These are phyloP conservation scores for Lepidostoma basale DNA, from an alignment of 1,140 invertebrate genomes.

Conservation along the genomic window DNA sequence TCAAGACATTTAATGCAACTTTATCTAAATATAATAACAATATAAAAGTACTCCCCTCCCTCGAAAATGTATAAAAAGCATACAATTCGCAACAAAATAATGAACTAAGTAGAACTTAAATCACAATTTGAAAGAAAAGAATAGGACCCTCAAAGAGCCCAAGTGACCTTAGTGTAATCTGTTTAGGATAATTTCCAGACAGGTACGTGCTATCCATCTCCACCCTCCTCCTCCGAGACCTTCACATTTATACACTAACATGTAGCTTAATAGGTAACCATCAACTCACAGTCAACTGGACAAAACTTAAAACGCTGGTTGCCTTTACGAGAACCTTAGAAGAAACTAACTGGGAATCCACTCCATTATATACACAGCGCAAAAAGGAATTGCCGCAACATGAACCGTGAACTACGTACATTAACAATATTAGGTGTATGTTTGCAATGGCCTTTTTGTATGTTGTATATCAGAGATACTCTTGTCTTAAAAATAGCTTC, in stretches of 20 bases:
- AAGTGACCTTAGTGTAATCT: constrained; percentile 24
- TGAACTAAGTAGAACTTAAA: constrained; percentile 27
- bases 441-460: constrained; percentile 39
- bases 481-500: constrained; percentile 45
- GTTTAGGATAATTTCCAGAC: constrained; percentile 29
- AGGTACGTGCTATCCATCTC: constrained; percentile 14
- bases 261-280: constrained; percentile 46
- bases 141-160: neutral
- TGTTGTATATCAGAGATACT: constrained; percentile 4
- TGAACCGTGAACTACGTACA: constrained; percentile 29
- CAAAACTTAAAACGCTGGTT: constrained; percentile 42
- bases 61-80: constrained; percentile 13
- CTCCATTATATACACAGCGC: constrained; percentile 29
- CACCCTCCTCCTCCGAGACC: neutral
- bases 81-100: constrained; percentile 8
- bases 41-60: constrained; percentile 11
- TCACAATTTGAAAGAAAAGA: constrained; percentile 20
- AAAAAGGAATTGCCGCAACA: constrained; percentile 34
- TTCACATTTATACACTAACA: constrained; percentile 36
- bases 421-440: constrained; percentile 21
- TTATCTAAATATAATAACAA: constrained; percentile 27
- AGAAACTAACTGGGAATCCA: constrained; percentile 16
- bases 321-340: constrained; percentile 36
- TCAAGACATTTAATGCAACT: constrained; percentile 28
- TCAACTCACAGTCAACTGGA: constrained; percentile 45